Evolutionary conservation across 2,113 vertebrate species (phyloP), one percentile per base, ranked within the genome.

Genomic region (Rhipidura dahli): DNA sequence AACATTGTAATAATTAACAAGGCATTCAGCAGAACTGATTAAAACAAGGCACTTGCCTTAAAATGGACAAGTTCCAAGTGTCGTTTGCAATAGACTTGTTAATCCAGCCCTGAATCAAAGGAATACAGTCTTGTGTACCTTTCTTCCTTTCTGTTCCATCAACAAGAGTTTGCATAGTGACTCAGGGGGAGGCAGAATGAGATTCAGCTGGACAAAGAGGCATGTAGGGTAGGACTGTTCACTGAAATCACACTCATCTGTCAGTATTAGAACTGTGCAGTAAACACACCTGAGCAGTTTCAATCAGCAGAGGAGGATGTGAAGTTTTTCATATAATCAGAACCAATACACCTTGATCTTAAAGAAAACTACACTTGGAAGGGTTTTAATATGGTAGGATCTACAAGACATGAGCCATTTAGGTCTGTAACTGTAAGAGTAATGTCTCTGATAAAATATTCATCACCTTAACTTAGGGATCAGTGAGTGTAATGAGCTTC

Each of bases 11-110:
- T 82, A 84, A 79, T 93, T 88, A 94, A 66, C n/a, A 76, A 90
- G 40, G 45, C 82, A 83, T 93, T 85, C 53, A 87, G 57, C 76
- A 92, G 76, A 92, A 96, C 79, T 93, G 79, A 93, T 94, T 93
- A 83, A 92, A 95, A 70, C 59, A 94, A 88, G 79, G 18, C 39
- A 53, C 30, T 7, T 92, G 59, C 84, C 75, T 94, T 92, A 70
- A 90, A 88, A 92, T 95, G 63, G 71, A 80, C n/a, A 10, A 31
- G 12, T 65, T 92, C 80, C 86, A 89, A 92, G 30, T 70, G 64
- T 77, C 60, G 37, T 90, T 94, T 95, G 17, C 68, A 81, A 81
- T 37, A 59, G 1, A 2, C 33, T 63, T 71, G n/a, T 81, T 72
- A 87, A 76, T 84, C 40, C 79, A 90, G n/a, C 26, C 45, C 37